Conservation (phyloP, 2,797 vertebrate genomes). For the Eleutherodactylus coqui region DNA sequence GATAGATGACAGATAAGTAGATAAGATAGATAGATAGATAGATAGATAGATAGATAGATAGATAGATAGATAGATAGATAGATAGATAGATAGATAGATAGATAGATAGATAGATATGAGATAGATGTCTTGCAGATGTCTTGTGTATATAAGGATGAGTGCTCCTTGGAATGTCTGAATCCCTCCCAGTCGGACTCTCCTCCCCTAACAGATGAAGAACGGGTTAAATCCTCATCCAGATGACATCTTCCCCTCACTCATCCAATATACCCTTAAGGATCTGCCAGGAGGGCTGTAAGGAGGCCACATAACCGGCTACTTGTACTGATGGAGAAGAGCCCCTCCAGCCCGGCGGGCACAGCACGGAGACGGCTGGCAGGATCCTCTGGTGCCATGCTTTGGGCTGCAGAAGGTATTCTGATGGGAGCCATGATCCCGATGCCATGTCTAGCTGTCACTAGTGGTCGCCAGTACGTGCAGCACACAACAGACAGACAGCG, state of each 20-base stretch:
- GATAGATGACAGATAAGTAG: neutral
- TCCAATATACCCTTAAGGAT: slow-evolving; percentile 12
- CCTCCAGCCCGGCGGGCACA: neutral
- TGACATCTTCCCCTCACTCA: slow-evolving; percentile 40
- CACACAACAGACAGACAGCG: neutral
- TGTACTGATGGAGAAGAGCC: neutral
- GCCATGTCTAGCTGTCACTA: neutral
- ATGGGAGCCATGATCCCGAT: neutral
- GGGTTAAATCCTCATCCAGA: slow-evolving; percentile 30
- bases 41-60: too few species aligned
- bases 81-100: neutral
- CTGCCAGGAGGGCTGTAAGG: neutral
- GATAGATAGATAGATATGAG: neutral
- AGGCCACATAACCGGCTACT: neutral
- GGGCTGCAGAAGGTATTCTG: neutral
- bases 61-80: neutral
- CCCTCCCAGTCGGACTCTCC: neutral
- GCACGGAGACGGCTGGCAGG: neutral
- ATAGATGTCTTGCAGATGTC: neutral
- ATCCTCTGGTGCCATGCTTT: neutral
- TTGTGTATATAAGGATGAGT: slow-evolving; percentile 14
- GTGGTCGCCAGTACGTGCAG: neutral
- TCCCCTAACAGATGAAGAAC: slow-evolving; percentile 16
- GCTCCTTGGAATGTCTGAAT: neutral
- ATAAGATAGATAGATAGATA: neutral